Conservation (phyloP, 2,113 vertebrate genomes). For the Scomber colias region DNA sequence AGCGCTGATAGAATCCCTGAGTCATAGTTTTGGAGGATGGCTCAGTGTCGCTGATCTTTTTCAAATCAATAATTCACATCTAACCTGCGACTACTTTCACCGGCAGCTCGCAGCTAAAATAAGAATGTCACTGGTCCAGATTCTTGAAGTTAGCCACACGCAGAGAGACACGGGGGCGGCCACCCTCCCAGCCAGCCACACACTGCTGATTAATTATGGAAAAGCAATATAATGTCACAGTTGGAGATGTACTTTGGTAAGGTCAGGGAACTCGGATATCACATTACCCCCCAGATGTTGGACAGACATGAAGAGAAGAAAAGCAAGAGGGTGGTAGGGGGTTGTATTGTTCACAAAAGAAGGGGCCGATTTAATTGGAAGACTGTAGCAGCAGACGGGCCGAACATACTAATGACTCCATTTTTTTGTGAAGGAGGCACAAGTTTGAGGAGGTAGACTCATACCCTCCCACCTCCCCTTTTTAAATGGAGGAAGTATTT, state of each 20-base stretch:
- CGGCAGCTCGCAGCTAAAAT: slow-evolving; percentile 16
- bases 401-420: slow-evolving; percentile 13
- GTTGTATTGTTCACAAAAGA: slow-evolving; percentile 10
- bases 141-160: slow-evolving; percentile 29
- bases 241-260: slow-evolving; percentile 39
- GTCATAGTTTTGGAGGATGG: not conserved
- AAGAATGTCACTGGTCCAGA: slow-evolving; percentile 9
- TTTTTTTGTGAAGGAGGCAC: not conserved
- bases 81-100: slow-evolving; percentile 13
- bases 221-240: slow-evolving; percentile 59
- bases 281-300: slow-evolving; percentile 39
- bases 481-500: slow-evolving; percentile 3
- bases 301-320: slow-evolving; percentile 19
- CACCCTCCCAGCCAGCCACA: slow-evolving; percentile 17
- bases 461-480: not conserved
- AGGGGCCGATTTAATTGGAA: slow-evolving; percentile 30
- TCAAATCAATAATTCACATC: slow-evolving; percentile 8
- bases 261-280: slow-evolving; percentile 39
- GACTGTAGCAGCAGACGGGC: not conserved
- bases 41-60: not conserved
- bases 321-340: not conserved
- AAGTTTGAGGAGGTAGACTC: slow-evolving; percentile 16
- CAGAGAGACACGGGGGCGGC: slow-evolving; percentile 9
- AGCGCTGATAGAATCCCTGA: not conserved
- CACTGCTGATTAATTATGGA: slow-evolving; percentile 52